Evolutionary conservation across 2,113 vertebrate genomes (phyloP).

Genomic region (Motacilla tschutschensis): DNA sequence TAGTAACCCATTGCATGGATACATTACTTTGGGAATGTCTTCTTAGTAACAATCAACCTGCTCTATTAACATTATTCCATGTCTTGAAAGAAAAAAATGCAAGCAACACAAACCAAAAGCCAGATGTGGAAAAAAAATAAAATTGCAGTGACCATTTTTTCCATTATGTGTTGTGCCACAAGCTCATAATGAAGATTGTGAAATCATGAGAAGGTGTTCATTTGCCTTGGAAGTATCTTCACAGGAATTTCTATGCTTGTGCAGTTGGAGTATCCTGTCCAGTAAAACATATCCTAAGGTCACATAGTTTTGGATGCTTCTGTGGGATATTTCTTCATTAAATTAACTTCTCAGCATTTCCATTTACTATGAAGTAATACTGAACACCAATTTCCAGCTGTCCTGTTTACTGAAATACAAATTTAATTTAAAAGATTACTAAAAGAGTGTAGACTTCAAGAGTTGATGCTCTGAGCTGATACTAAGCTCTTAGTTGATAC

Average conservation of each 20-base stretch:
- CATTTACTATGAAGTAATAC: neutral
- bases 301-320: neutral
- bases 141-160: rapidly evolving
- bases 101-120: neutral
- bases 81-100: neutral
- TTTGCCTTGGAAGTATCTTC: neutral
- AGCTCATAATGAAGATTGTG: neutral
- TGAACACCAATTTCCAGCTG: neutral
- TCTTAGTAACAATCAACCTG: neutral
- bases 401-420: neutral
- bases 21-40: neutral
- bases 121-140: neutral
- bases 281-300: neutral
- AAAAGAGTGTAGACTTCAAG: neutral
- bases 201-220: neutral
- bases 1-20: neutral
- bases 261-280: neutral
- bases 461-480: neutral
- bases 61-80: neutral
- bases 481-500: neutral
- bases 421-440: neutral
- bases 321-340: neutral
- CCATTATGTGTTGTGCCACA: neutral
- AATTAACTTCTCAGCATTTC: constrained; percentile 4
- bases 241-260: neutral